Evolutionary conservation across 2,888 invertebrate genomes (phyloP).

Genomic region (Metacarcinus magister): DNA sequence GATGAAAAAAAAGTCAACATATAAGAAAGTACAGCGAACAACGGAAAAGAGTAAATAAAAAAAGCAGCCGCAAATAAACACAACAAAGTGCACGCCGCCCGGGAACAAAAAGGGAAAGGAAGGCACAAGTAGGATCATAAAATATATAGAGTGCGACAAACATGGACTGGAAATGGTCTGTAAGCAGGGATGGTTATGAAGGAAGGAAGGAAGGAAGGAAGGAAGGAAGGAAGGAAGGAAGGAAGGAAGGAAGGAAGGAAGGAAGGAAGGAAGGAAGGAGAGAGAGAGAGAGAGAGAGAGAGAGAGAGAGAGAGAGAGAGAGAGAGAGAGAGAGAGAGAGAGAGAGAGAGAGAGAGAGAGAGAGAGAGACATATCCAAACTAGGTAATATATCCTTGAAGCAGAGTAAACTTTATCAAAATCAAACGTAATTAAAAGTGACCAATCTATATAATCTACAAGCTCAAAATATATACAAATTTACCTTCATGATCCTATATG

Average conservation of each 20-base stretch:
- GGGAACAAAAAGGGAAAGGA: neutral
- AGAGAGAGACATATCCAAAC: neutral
- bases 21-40: too few relatives aligned
- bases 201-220: neutral
- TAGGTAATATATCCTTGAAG: too few relatives aligned
- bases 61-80: neutral
- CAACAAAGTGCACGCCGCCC: neutral
- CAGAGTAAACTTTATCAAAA: too few relatives aligned
- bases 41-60: neutral
- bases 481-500: too few relatives aligned
- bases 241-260: neutral
- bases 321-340: conserved; percentile 8
- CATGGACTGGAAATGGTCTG: neutral
- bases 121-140: neutral
- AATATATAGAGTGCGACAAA: neutral
- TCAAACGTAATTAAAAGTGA: too few relatives aligned
- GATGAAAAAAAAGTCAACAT: too few relatives aligned
- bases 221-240: neutral
- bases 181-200: neutral
- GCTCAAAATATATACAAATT: too few relatives aligned
- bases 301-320: neutral
- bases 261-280: neutral
- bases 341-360: neutral
- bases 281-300: neutral
- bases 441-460: too few relatives aligned